Base-by-base conservation (phyloP, 2,113 vertebrate species). In the Myotis brandtii region DNA sequence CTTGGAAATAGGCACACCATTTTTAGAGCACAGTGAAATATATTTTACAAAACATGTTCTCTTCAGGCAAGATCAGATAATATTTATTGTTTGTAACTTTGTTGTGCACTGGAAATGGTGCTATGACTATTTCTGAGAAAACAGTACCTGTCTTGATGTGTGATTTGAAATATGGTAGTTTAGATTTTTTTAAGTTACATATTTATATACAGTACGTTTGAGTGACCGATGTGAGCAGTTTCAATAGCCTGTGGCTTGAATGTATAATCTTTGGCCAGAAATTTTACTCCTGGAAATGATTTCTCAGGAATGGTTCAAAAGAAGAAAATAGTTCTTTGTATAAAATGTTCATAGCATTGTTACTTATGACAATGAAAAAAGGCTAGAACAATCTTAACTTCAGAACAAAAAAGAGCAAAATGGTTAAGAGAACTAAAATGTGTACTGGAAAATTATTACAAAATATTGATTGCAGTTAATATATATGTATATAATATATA, bases 271-370 rank as follows among this genome's bases (percentile, higher is more conserved):
- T 93, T 66, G 66, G 18, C 27, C 27, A 37, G 46, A 91, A 94
- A 82, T 72, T 91, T 81, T 97, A 90, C 11, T 84, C 82, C 64
- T 79, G 13, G 56, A 40, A 91, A 87, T 85, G 6, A 46, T 16
- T 87, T 75, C 43, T 80, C 69, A 70, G 17, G 18, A 52, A 81
- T 43, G 20, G 1, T 64, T 91, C 79, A 62, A 85, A 96, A 62
- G 27, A 82, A 91, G 32, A 79, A 95, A 93, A 46, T 25, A 76
- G 30, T 20, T 77, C 43, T 80, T 82, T 82, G 37, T 76, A 70
- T 34, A 79, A 82, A 81, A 77, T 87, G 20, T 76, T 83, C 46
- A 43, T 67, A 89, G 32, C 23, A 86, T 17, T 85, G 16, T 72
- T 62, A 72, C 64, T 52, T 89, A 59, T 82, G 16, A 40, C 21